Percentiles rank a stretch among this genome's conserved stretches.
These are phyloP conservation scores for Caenorhabditis sulstoni DNA, from an alignment of 2,888 invertebrate genomes.

Conservation along the genomic window DNA sequence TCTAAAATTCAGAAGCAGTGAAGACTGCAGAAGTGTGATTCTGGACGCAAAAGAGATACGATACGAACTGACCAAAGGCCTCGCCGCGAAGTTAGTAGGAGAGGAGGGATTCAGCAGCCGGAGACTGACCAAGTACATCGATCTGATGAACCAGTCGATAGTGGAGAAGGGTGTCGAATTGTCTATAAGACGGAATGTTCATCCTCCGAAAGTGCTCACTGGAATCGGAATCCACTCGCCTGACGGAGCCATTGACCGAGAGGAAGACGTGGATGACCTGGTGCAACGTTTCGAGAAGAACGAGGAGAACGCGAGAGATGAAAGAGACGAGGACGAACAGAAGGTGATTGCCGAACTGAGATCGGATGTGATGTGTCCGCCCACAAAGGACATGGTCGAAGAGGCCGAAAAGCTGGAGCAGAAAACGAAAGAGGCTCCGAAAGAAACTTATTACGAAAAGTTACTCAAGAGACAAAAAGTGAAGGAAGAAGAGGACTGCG, in stretches of 20 bases:
- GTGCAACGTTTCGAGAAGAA: constrained; percentile 39
- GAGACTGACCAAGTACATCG: constrained; percentile 50
- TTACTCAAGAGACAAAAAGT: constrained; percentile 57
- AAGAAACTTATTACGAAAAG: constrained; percentile 66
- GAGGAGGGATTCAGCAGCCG: constrained; percentile 50
- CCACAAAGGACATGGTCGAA: constrained; percentile 62
- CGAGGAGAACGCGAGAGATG: not conserved
- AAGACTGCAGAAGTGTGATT: constrained; percentile 57
- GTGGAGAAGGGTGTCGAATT: constrained; percentile 56
- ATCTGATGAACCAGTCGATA: constrained; percentile 45
- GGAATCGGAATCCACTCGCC: constrained; percentile 65
- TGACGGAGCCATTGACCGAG: constrained; percentile 59
- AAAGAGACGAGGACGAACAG: constrained; percentile 33
- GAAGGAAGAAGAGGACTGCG: constrained; percentile 31
- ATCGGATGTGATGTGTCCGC: constrained; percentile 65
- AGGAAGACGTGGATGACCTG: constrained; percentile 60
- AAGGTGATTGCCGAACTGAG: constrained; percentile 47
- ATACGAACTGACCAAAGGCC: constrained; percentile 58
- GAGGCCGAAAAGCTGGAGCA: constrained; percentile 53
- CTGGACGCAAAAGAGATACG: constrained; percentile 58
- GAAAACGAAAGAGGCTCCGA: constrained; percentile 54
- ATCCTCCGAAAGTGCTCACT: constrained; percentile 68
- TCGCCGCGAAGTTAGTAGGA: constrained; percentile 54
- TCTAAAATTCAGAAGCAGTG: constrained; percentile 53
- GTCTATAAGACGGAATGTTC: constrained; percentile 57